Conservation (phyloP, 2,113 vertebrate species). For the Neodontobutis hainanensis region DNA sequence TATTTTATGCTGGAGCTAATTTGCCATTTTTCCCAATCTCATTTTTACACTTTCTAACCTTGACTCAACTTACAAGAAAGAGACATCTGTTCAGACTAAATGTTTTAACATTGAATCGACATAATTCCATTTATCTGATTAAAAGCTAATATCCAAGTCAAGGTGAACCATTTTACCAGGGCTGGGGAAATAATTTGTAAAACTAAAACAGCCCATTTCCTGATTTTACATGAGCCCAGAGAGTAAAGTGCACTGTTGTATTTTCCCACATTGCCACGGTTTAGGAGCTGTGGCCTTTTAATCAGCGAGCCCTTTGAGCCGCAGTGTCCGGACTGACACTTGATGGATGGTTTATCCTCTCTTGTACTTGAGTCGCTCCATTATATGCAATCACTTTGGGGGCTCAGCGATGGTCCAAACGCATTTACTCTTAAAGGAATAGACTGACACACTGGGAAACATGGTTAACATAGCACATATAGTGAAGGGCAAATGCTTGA, state of each 20-base stretch:
- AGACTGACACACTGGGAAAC: neutral
- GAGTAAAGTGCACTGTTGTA: neutral
- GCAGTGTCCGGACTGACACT: neutral
- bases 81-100: slow-evolving; percentile 15
- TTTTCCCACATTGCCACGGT: neutral
- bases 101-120: neutral
- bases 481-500: neutral
- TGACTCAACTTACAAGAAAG: neutral
- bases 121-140: neutral
- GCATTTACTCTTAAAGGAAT: slow-evolving; percentile 1
- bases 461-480: neutral
- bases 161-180: slow-evolving; percentile 5
- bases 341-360: slow-evolving; percentile 6
- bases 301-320: neutral
- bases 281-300: slow-evolving; percentile 7
- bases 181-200: slow-evolving; percentile 4
- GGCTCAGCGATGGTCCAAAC: neutral
- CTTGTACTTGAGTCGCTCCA: neutral
- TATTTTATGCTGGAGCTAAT: neutral
- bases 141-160: neutral
- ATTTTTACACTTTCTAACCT: neutral
- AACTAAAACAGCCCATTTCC: neutral
- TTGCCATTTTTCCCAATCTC: neutral
- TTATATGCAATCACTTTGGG: neutral
- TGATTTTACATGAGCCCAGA: neutral